These are phyloP conservation scores for Prinia subflava DNA, from an alignment of 2,113 vertebrate species.

Conservation along the genomic window DNA sequence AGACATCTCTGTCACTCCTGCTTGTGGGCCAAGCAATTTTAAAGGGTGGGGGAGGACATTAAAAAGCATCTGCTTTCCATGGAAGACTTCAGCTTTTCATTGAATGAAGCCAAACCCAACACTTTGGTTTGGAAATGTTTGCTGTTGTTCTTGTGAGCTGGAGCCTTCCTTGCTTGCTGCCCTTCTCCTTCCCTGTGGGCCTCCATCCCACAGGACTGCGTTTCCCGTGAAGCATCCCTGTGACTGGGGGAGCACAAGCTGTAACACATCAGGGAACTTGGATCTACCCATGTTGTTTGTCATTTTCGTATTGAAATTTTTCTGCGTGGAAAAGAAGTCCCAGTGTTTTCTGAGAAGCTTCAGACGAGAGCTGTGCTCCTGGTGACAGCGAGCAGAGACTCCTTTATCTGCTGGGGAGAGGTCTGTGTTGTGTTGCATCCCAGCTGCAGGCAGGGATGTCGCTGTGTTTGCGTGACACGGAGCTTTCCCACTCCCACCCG, in stretches of 20 bases:
- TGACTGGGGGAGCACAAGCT: neutral
- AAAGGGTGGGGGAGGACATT: constrained; percentile 14
- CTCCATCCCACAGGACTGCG: neutral
- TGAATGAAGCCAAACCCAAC: constrained; percentile 23
- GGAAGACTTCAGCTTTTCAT: constrained; percentile 15
- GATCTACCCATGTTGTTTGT: neutral
- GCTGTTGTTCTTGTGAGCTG: neutral
- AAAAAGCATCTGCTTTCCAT: constrained; percentile 59
- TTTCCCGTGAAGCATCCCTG: neutral
- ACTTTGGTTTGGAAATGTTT: constrained; percentile 1
- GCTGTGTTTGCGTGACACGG: neutral
- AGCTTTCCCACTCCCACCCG: neutral
- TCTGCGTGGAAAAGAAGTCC: neutral
- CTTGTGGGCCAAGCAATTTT: constrained; percentile 26
- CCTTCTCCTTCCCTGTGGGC: neutral
- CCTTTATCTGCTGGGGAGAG: neutral
- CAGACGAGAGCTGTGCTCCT: neutral
- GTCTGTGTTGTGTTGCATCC: neutral
- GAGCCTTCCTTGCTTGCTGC: neutral
- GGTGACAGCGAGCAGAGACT: neutral
- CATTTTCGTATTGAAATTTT: neutral
- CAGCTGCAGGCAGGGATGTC: neutral
- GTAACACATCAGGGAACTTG: neutral
- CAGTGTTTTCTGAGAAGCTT: neutral
- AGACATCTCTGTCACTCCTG: constrained; percentile 18